Percentiles rank a stretch among this genome's conserved stretches.
phyloP scores from a whole-genome alignment of 2,113 vertebrate species.

The Nettapus auritus region DNA sequence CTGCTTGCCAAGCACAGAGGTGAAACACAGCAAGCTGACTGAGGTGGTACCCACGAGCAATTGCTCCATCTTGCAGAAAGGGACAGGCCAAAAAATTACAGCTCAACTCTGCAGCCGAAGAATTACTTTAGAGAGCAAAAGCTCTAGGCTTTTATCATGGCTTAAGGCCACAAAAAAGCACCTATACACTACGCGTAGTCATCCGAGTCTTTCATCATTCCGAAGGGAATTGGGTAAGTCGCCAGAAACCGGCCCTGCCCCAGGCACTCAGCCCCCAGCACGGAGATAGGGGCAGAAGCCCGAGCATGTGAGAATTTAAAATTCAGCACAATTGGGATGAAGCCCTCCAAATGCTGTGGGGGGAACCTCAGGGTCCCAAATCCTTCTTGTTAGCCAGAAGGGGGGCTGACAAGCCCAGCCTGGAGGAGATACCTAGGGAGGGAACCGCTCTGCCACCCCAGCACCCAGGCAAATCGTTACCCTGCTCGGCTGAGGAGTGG shows the following conservation, averaged over 20 bases:
- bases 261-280: too few species aligned
- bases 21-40: background rate
- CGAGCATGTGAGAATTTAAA: background rate
- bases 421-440: rapidly evolving
- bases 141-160: background rate
- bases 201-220: background rate
- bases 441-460: background rate
- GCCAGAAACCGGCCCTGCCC: background rate
- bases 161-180: background rate
- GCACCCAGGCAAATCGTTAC: background rate
- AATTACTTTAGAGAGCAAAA: background rate
- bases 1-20: background rate
- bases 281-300: background rate
- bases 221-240: background rate
- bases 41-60: background rate
- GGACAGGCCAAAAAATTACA: background rate
- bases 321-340: rapidly evolving
- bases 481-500: background rate
- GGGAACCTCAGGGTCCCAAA: background rate
- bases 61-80: background rate
- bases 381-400: background rate
- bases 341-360: background rate
- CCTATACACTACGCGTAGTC: background rate
- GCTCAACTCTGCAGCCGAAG: background rate
- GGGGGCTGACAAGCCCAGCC: background rate